Percentiles rank a stretch among this genome's conserved stretches.
phyloP scores from a whole-genome alignment of 2,113 vertebrate species.

The Bujurquina vittata region DNA sequence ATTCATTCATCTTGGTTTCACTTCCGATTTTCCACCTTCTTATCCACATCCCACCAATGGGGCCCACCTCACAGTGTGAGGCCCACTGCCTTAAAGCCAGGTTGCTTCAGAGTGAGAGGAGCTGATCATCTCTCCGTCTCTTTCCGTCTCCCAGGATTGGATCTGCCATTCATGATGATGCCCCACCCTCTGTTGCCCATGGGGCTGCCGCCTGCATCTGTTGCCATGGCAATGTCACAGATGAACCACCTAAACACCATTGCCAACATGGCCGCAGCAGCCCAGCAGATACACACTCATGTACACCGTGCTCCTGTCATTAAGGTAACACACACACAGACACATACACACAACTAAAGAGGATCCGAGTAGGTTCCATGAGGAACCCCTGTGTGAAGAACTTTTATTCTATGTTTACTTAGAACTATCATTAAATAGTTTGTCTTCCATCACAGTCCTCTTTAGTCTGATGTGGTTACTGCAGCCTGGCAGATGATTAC shows the following conservation, averaged over 20 bases:
- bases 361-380: neutral
- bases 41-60: neutral
- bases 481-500: neutral
- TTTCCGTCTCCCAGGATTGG: slow-evolving; percentile 85
- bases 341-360: neutral
- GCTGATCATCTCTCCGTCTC: neutral
- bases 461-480: neutral
- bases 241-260: slow-evolving; percentile 98
- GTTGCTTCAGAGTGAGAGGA: neutral
- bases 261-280: slow-evolving; percentile 94
- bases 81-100: neutral
- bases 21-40: neutral
- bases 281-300: slow-evolving; percentile 82
- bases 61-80: neutral
- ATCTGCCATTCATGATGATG: slow-evolving; percentile 98
- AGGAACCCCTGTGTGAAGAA: slow-evolving; percentile 9
- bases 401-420: neutral
- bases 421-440: neutral
- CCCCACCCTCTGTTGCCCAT: slow-evolving; percentile 83
- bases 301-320: slow-evolving; percentile 75
- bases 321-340: slow-evolving; percentile 66
- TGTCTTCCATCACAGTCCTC: neutral
- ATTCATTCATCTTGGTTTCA: neutral
- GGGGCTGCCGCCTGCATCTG: slow-evolving; percentile 91
- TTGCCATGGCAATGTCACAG: slow-evolving; percentile 98